A percentile compares a stretch with the other conserved stretches of the same genome.
phyloP scores from a whole-genome alignment of 2,888 invertebrate genomes.

The Eupithecia subfuscata region DNA sequence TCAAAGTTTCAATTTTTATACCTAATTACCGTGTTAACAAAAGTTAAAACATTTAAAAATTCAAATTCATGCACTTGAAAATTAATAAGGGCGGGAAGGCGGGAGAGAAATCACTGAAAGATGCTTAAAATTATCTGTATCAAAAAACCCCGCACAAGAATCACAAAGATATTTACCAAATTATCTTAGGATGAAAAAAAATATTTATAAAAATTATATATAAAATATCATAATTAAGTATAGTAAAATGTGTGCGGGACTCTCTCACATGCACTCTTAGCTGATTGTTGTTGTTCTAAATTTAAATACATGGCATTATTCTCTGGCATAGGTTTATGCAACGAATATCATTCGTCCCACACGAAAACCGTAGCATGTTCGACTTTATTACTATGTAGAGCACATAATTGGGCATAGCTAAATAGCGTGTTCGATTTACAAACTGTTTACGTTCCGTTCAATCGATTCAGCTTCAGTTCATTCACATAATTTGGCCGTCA shows the following conservation, averaged over 20 bases:
- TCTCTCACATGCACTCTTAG: neutral
- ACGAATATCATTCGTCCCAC: slow-evolving; percentile 3
- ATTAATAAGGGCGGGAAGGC: too few species aligned
- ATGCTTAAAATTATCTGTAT: neutral
- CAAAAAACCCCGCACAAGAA: neutral
- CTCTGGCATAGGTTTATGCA: neutral
- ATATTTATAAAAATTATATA: neutral
- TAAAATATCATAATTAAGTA: neutral
- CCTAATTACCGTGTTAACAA: too few species aligned
- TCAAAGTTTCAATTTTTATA: too few species aligned
- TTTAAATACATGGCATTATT: neutral
- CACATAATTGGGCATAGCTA: neutral
- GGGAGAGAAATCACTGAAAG: neutral
- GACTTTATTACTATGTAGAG: neutral
- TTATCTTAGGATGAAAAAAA: neutral
- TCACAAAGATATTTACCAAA: neutral
- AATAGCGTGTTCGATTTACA: neutral
- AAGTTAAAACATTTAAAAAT: too few species aligned
- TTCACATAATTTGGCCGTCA: neutral
- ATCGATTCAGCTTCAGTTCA: neutral
- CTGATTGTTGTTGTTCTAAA: neutral
- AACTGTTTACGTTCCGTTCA: neutral
- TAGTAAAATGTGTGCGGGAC: neutral
- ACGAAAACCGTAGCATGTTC: neutral
- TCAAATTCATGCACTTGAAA: too few species aligned